Percentiles rank a stretch among this genome's conserved stretches.
phyloP scores from a whole-genome alignment of 2,797 vertebrate species.

The Parauchenoglanis punctatus region DNA sequence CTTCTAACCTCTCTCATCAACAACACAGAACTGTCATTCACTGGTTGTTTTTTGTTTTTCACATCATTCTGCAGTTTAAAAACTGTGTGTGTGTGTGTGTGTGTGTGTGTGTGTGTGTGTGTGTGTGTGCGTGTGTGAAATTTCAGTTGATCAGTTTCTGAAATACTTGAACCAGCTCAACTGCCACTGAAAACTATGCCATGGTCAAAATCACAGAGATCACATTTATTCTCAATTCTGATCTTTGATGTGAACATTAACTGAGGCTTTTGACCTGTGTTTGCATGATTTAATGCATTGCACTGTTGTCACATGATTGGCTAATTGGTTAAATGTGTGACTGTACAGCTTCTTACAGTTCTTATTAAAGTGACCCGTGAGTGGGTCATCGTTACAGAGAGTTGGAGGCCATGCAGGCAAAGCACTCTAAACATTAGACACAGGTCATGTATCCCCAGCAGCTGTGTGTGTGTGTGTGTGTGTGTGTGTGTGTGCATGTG shows the following conservation, averaged over 20 bases:
- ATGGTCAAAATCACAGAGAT: background rate
- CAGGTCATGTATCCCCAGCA: constrained; percentile 70
- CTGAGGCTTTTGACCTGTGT: background rate
- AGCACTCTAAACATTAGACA: constrained; percentile 74
- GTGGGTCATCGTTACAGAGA: constrained; percentile 51
- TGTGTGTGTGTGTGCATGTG: background rate
- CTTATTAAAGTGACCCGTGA: constrained; percentile 38
- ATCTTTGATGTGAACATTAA: background rate
- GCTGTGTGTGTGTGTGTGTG: constrained; percentile 59
- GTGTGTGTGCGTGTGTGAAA: constrained; percentile 14
- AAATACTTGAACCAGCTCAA: background rate
- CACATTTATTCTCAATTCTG: background rate
- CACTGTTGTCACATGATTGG: background rate
- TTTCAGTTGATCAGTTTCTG: background rate
- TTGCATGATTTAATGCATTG: background rate
- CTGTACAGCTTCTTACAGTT: constrained; percentile 46
- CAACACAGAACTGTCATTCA: background rate
- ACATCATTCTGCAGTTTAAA: background rate
- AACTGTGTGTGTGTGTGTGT: constrained; percentile 15
- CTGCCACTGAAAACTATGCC: background rate
- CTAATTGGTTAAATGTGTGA: background rate
- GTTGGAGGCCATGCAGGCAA: constrained; percentile 58
- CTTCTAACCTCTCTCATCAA: background rate
- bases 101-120: background rate
- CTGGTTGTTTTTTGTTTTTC: background rate